Evolutionary conservation across 2,888 invertebrate genomes (phyloP), one percentile per base, ranked within the genome.

Genomic region (Megastigmus dorsalis): DNA sequence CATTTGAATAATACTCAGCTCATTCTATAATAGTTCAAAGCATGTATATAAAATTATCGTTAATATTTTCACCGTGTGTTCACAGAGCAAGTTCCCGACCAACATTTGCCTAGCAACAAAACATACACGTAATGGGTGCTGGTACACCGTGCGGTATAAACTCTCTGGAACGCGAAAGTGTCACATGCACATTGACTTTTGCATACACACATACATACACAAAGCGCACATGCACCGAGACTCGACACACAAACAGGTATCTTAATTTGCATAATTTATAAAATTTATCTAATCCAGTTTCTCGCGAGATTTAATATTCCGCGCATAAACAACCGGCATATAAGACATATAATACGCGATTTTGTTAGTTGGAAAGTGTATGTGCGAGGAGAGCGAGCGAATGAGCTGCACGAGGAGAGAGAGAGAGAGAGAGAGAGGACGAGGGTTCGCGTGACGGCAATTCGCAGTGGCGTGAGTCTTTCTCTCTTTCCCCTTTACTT

Each of bases 371-470:
- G 45, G 63, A 65, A 65, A 65, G 57, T n/a, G n/a, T 38, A 41
- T 18, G n/a, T 41, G 30, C 6, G 9, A 45, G 26, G 52, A 41
- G 48, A 60, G 48, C 15, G 65, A 38, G 36, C 10, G 38, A n/a
- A n/a, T n/a, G n/a, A n/a, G n/a, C n/a, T n/a, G n/a, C n/a, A n/a
- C n/a, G n/a, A n/a, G n/a, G n/a, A n/a, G n/a, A n/a, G n/a, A n/a
- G n/a, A 20, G 54, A 23, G 20, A 54, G 18, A n/a, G 48, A 38
- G 55, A 69, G 48, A 38, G 65, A 45, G n/a, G 33, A 62, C 63
- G 65, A 43, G 63, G 75, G 79, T 65, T 79, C 73, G 78, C 79
- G 79, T 79, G 79, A 78, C 78, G 77, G 65, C 69, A 52, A 67
- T 75, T 76, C 75, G 73, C 76, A 60, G 41, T 79, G 59, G 75